These are phyloP conservation scores for Alauda arvensis DNA, from an alignment of 2,797 vertebrate genomes.

Conservation along the genomic window DNA sequence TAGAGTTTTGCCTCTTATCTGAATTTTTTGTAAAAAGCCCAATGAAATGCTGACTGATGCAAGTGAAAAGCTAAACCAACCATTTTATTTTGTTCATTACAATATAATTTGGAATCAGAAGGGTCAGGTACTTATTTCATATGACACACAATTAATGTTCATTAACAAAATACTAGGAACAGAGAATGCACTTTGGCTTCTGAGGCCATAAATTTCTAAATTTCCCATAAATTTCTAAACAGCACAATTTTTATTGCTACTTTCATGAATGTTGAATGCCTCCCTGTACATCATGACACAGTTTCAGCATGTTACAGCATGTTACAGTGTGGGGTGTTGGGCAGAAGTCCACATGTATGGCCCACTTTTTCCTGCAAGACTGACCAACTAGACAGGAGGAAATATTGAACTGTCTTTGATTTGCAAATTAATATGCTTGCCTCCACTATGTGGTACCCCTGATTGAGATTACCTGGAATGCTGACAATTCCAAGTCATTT, in stretches of 20 bases:
- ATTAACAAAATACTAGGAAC: background rate
- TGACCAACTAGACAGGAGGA: background rate
- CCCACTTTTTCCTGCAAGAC: background rate
- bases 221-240: background rate
- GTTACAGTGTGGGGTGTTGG: background rate
- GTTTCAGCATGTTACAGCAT: background rate
- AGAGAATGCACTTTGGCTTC: background rate
- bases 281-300: background rate
- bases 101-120: background rate
- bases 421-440: background rate
- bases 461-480: background rate
- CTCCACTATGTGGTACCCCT: background rate
- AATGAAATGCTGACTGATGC: background rate
- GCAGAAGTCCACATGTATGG: background rate
- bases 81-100: background rate
- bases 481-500: background rate
- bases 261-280: background rate
- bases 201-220: background rate
- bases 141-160: background rate
- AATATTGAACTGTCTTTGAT: background rate
- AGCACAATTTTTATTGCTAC: background rate
- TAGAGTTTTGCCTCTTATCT: background rate
- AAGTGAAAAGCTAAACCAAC: background rate
- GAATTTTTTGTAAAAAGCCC: background rate
- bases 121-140: background rate